These are phyloP conservation scores for Leucophenga maculata DNA, from an alignment of 2,888 invertebrate species.

Conservation along the genomic window DNA sequence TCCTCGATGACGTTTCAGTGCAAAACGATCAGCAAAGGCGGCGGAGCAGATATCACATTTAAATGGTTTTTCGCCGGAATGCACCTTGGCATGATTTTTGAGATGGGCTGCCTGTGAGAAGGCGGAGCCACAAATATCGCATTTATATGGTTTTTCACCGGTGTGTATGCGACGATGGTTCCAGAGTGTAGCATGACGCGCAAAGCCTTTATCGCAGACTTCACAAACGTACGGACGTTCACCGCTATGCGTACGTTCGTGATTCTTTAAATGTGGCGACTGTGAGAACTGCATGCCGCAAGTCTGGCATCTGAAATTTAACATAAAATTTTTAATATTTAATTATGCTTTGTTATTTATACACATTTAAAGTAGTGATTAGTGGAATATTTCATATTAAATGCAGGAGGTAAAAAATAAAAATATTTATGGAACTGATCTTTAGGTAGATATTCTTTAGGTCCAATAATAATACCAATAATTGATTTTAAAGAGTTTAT, in stretches of 20 bases:
- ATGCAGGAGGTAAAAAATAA: too few relatives aligned
- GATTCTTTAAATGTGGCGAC: constrained; percentile 90
- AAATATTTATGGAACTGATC: too few relatives aligned
- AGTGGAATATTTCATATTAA: too few relatives aligned
- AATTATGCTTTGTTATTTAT: too few relatives aligned
- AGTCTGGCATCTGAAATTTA: constrained; percentile 84
- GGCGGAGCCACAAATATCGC: constrained; percentile 90
- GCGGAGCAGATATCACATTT: constrained; percentile 89
- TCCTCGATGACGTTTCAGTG: constrained; percentile 87
- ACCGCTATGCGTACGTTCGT: constrained; percentile 90
- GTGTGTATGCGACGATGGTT: constrained; percentile 91
- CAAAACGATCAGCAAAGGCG: constrained; percentile 89
- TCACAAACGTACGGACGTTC: constrained; percentile 91
- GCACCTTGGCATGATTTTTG: constrained; percentile 90
- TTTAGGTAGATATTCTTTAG: too few relatives aligned
- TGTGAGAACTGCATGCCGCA: constrained; percentile 94
- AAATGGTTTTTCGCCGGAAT: constrained; percentile 86
- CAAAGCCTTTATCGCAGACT: constrained; percentile 90
- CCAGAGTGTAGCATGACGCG: constrained; percentile 90
- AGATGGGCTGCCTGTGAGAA: constrained; percentile 92
- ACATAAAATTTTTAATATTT: constrained; percentile 33
- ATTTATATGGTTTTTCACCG: constrained; percentile 78
- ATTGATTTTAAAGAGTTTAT: too few relatives aligned
- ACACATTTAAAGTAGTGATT: too few relatives aligned
- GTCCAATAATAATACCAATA: too few relatives aligned